Evolutionary conservation across 2,797 vertebrate species (phyloP).

Genomic region (Emys orbicularis): DNA sequence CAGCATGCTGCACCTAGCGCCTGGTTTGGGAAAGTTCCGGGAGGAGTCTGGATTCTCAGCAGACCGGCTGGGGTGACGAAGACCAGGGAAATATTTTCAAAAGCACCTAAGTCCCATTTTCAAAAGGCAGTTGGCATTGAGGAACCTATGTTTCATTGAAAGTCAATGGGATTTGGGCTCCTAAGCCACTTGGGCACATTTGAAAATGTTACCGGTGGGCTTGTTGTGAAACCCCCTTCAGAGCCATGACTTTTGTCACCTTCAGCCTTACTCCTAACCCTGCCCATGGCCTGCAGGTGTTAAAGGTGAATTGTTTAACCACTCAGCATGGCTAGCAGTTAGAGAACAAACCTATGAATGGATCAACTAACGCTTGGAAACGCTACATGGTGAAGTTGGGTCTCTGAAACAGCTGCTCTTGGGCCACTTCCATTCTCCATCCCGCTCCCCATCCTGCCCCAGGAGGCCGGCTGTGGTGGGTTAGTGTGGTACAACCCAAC

Average conservation of each 20-base stretch:
- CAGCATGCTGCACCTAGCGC: neutral
- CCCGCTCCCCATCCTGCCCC: neutral
- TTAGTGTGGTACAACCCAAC: neutral
- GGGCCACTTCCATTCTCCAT: neutral
- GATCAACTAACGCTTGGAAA: neutral
- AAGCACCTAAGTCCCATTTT: neutral
- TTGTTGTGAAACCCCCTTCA: too few relatives aligned
- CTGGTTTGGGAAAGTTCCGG: neutral
- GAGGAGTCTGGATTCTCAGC: neutral
- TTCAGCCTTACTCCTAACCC: neutral
- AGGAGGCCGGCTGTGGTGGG: neutral
- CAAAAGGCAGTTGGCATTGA: neutral
- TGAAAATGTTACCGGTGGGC: neutral
- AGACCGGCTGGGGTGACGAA: neutral
- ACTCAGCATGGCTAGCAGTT: neutral
- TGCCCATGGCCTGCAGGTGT: neutral
- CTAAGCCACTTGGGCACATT: neutral
- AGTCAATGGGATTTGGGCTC: neutral
- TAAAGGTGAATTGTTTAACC: neutral
- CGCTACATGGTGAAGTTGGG: neutral
- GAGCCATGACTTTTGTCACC: neutral
- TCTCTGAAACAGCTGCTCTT: neutral
- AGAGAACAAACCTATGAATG: neutral
- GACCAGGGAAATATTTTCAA: neutral
- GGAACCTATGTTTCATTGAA: neutral